Evolutionary conservation across 2,888 invertebrate genomes (phyloP), one percentile per base, ranked within the genome.

Genomic region (Melolontha melolontha): DNA sequence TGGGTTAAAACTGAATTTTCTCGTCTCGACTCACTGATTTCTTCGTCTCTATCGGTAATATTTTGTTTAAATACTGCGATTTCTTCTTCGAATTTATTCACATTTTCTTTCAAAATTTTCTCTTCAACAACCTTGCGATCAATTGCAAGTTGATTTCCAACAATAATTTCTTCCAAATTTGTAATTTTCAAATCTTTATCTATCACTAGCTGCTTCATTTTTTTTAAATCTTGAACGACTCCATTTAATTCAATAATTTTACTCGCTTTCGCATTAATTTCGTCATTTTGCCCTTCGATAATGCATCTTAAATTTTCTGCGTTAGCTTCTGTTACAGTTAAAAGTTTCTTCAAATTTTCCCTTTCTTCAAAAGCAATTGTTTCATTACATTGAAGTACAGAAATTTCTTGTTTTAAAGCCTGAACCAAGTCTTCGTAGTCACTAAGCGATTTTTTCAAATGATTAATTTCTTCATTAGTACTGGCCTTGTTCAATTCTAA

Each of bases 151-250:
- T 68, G 52, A 10, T 57, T 68, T 59, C 69, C 59, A 7, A 7
- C 16, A 34, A 49, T 11, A 11, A 11, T 12, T 8, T 8, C 22
- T 65, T 57, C 42, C 16, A 44, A 52, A 41, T 66, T 40, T 27
- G 2, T 22, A 42, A 71, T 62, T 50, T 47, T 8, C 6, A 42
- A 14, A 17, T 71, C 44, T 51, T 68, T 68, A 27, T 34, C 16
- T 29, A 17, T 49, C 17, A 69, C 29, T 5, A 51, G 17, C 16
- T 52, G 41, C 27, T 66, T 67, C 27, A 71, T 40, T 11, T 44
- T 44, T 62, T 64, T 47, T 6, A 74, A 59, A n/a, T 74, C 71
- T 2, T 41, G 14, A 52, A 73, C 69, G 1, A 66, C 70, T 8
- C n/a, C 16, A 10, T 40, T 59, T 59, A 73, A 69, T 41, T 72